Percentiles rank a stretch among this genome's conserved stretches.
phyloP scores from a whole-genome alignment of 2,113 vertebrate genomes.

The human region DNA sequence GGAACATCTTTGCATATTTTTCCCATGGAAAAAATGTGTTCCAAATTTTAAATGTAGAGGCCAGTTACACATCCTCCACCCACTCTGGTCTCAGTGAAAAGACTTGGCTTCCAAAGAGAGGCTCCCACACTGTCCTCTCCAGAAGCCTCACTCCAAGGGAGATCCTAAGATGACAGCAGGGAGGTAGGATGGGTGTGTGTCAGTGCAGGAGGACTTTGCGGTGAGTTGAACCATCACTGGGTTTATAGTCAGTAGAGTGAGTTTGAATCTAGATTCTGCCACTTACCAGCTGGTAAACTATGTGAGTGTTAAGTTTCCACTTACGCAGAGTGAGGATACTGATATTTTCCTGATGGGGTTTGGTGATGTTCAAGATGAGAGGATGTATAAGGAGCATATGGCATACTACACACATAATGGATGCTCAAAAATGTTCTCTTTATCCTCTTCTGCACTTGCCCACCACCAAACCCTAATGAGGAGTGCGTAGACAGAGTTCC shows the following conservation, averaged over 20 bases:
- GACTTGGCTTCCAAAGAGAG: conserved; percentile 15
- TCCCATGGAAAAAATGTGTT: conserved; percentile 65
- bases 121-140: not conserved
- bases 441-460: not conserved
- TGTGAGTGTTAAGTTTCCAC: not conserved
- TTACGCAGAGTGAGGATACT: not conserved
- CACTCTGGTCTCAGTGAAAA: conserved; percentile 19
- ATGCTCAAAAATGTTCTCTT: not conserved
- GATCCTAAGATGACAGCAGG: not conserved
- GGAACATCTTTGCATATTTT: conserved; percentile 42
- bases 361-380: not conserved
- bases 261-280: not conserved
- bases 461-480: not conserved
- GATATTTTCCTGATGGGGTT: not conserved
- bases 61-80: conserved; percentile 54
- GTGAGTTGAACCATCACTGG: not conserved
- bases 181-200: not conserved
- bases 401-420: not conserved
- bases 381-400: not conserved
- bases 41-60: conserved; percentile 56
- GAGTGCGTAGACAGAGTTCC: not conserved
- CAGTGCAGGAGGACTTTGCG: not conserved
- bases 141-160: not conserved
- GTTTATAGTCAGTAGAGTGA: not conserved
- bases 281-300: not conserved